Evolutionary conservation across 2,888 invertebrate species (phyloP), one percentile per base, ranked within the genome.

Genomic region (Drosophila mimica): DNA sequence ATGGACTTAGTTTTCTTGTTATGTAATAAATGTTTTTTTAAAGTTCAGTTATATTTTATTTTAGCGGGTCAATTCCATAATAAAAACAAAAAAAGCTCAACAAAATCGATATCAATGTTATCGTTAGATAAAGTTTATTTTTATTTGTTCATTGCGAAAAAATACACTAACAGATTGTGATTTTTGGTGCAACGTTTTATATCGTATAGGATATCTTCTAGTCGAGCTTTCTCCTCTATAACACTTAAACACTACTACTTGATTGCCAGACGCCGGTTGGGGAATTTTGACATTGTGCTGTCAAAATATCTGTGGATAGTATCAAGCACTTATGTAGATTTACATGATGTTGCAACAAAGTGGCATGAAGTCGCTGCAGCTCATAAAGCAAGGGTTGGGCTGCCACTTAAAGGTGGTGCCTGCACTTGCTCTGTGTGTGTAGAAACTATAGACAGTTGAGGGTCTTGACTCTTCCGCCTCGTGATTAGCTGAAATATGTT

Each of bases 401-500:
- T 51, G 67, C 62, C 43, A 30, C 33, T 43, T 8, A 62, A 43
- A 43, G 43, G 38, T 9, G 30, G 15, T 11, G 31, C 20, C 43
- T 20, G 30, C 57, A 46, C 33, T 30, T 68, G 68, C 28, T 28
- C 28, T 48, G 20, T 60, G 15, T 60, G 15, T 52, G 30, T 36
- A 20, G 15, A 43, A 20, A 31, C 43, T 36, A 58, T 58, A 58
- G 65, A 13, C 33, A n/a, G 62, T 48, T 36, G 54, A 36, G 54
- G 36, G 36, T 54, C 25, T 54, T 56, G 51, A 40, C 46, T 75
- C 65, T 59, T 65, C 65, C 58, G 64, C 66, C 58, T 43, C 63
- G 43, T 54, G 79, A 80, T 76, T 80, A 76, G 76, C 72, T 63
- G n/a, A 60, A 73, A 61, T 51, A 53, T 67, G 65, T 73, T 67